Evolutionary conservation across 2,888 invertebrate species (phyloP).

Genomic region (Cephus pygmeus): DNA sequence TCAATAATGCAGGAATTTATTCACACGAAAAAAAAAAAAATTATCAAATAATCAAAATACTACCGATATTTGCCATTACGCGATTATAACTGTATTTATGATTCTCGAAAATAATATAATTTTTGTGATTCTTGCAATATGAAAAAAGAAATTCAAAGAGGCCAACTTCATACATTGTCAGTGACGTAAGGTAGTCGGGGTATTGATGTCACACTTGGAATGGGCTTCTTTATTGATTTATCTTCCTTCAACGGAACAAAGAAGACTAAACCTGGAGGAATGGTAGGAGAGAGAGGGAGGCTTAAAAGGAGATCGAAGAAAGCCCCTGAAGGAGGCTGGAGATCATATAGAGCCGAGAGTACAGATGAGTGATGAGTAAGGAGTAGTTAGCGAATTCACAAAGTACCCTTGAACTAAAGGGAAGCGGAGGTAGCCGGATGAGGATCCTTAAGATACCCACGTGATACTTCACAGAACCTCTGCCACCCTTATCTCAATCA

Average conservation of each 20-base stretch:
- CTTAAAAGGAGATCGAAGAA: not conserved
- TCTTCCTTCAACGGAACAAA: not conserved
- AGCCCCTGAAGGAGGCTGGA: not conserved
- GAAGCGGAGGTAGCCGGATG: not conserved
- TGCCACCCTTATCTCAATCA: not conserved
- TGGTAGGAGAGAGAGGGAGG: not conserved
- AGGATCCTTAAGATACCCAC: too few species aligned
- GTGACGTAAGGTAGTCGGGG: not conserved
- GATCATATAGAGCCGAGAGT: not conserved
- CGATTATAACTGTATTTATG: not conserved
- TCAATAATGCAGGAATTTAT: not conserved
- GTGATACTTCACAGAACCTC: not conserved
- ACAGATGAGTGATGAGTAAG: not conserved
- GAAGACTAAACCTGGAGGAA: not conserved
- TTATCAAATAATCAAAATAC: not conserved
- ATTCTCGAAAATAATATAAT: not conserved
- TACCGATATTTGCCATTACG: not conserved
- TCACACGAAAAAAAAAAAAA: not conserved
- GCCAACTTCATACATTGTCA: not conserved
- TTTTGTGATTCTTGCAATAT: not conserved
- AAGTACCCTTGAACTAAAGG: not conserved
- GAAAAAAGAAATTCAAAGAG: not conserved
- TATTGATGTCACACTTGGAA: not conserved
- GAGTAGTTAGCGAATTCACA: not conserved
- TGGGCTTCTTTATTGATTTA: not conserved